Base-by-base conservation (phyloP, 2,888 invertebrate species). In the Cataglyphis altisquamis region DNA sequence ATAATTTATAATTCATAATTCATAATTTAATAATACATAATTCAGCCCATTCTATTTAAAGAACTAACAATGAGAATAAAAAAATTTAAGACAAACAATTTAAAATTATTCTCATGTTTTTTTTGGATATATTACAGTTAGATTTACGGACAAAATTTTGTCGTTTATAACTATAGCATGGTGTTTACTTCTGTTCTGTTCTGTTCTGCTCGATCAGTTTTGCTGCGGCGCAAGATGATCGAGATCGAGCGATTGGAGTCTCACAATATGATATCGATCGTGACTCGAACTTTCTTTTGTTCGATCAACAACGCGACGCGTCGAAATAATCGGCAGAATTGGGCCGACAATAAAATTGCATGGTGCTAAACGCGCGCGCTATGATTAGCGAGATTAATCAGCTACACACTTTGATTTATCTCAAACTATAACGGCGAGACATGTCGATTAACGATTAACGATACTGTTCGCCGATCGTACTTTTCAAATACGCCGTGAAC, bases 241-340 rank as follows among this genome's bases (percentile, higher is more conserved):
- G 78, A 66, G 29, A 66, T 29, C 64, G 82, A 52, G 60, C 78
- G 84, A 83, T 83, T 85, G 81, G 84, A 83, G 80, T 75, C 74
- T 72, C 48, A n/a, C 41, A 80, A 70, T 52, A 21, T 25, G 36
- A 66, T 68, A 83, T 64, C 72, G 77, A 83, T 82, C 72, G 39
- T 81, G 83, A 70, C 72, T 68, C 36, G 83, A 12, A 18, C 3
- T 32, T 81, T 81, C 55, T 62, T 78, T 63, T 68, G 57, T 72
- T 64, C 48, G 32, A 6, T 36, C 62, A 48, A 45, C 60, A n/a
- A 45, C 21, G 48, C 72, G 29, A 60, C 41, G 70, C 41, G 57
- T 55, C 57, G 55, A 41, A 45, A 12, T 52, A 67, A 80, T 80
- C 80, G 48, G 62, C 21, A 36, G 36, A 68, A 68, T 80, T 72